These are phyloP conservation scores for Microplitis mediator DNA, from an alignment of 1,140 invertebrate species.

Conservation along the genomic window DNA sequence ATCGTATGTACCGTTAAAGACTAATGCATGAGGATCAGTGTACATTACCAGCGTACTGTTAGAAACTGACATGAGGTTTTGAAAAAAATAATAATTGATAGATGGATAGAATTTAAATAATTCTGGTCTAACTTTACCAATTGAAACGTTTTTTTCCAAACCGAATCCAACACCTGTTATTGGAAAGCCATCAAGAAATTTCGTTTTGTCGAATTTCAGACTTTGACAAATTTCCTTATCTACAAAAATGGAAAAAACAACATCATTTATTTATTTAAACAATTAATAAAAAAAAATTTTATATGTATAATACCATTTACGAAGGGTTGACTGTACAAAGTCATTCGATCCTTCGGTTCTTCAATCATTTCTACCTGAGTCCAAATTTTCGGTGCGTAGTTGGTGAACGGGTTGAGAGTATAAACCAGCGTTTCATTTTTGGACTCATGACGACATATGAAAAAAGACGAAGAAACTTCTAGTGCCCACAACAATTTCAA, in stretches of 20 bases:
- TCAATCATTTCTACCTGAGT: background rate
- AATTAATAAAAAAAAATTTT: background rate
- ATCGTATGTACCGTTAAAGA: too few relatives aligned
- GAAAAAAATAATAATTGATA: too few relatives aligned
- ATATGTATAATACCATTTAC: background rate
- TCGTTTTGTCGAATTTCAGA: background rate
- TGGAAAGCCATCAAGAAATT: background rate
- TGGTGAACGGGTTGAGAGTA: background rate
- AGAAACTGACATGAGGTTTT: too few relatives aligned
- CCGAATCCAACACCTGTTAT: background rate
- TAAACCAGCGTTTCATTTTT: background rate
- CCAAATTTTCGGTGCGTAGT: background rate
- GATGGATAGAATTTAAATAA: too few relatives aligned
- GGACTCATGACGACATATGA: background rate
- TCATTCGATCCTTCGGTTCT: background rate
- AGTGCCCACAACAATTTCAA: background rate
- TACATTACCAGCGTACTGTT: too few relatives aligned
- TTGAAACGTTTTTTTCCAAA: background rate
- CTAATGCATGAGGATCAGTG: too few relatives aligned
- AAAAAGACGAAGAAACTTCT: background rate
- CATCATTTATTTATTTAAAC: too few relatives aligned
- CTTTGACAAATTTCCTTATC: background rate
- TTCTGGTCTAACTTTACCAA: too few relatives aligned
- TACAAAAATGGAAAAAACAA: background rate
- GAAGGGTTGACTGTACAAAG: background rate